A percentile compares a stretch with the other conserved stretches of the same genome.
These are phyloP conservation scores for Australoheros facetus DNA, from an alignment of 2,797 vertebrate species.

Conservation along the genomic window DNA sequence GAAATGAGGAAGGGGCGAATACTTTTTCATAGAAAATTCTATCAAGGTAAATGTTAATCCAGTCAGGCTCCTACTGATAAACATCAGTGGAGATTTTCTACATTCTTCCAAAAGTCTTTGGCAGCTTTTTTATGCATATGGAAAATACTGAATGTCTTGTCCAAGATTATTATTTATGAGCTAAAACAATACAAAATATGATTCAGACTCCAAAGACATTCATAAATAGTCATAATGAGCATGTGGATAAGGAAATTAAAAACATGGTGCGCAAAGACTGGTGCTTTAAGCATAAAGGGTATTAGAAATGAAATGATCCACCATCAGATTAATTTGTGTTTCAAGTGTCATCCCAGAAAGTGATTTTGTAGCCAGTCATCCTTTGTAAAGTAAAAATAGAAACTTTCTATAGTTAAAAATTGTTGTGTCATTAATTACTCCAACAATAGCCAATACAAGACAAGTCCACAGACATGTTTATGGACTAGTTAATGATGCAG, in stretches of 20 bases:
- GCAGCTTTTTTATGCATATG: slow-evolving; percentile 9
- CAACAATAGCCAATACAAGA: not conserved
- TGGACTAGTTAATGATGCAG: slow-evolving; percentile 26
- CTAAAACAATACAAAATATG: slow-evolving; percentile 2
- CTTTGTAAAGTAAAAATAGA: not conserved
- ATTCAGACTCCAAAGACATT: slow-evolving; percentile 1
- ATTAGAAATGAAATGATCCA: not conserved
- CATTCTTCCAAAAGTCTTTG: not conserved
- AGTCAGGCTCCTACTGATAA: not conserved
- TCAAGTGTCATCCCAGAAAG: not conserved
- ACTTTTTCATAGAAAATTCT: not conserved
- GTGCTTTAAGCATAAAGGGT: slow-evolving; percentile 2
- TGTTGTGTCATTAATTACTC: slow-evolving; percentile 17
- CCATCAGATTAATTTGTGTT: not conserved
- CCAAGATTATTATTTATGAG: slow-evolving; percentile 21
- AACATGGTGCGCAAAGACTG: not conserved
- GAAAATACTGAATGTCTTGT: slow-evolving; percentile 12
- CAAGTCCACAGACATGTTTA: slow-evolving; percentile 1
- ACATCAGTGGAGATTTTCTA: not conserved
- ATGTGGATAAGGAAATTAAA: not conserved
- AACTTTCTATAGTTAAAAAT: slow-evolving; percentile 2
- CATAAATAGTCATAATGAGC: not conserved
- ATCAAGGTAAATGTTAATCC: slow-evolving; percentile 17
- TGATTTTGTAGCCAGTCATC: slow-evolving; percentile 1
- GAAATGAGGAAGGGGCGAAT: not conserved